Evolutionary conservation across 35 echinoderm and acorn worm genomes (phyloP), one percentile per base, ranked within the genome.

Genomic region (Eucidaris tribuloides): DNA sequence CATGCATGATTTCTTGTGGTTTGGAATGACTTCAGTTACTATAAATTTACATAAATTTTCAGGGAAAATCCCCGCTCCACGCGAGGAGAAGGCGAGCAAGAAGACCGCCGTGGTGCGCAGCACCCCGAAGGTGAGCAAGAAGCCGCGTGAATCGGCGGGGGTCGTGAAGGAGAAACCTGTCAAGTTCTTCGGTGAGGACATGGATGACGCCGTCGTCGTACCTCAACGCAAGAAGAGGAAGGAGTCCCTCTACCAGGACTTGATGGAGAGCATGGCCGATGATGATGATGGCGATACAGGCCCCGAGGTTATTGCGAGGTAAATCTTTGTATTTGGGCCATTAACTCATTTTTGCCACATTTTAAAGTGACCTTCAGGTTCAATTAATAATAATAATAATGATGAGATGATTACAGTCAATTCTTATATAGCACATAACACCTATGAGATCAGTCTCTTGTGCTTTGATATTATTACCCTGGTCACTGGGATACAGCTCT

Each of bases 11-110:
- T n/a, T n/a, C n/a, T n/a, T n/a, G n/a, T n/a, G n/a, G n/a, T n/a
- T n/a, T n/a, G n/a, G n/a, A n/a, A n/a, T n/a, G 96, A 99, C 49
- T 52, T 90, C 13, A 99, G 93, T 84, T 99, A 91, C 76, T 90
- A 93, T 57, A 99, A 93, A 46, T 99, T 90, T 60, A 99, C 96
- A 1, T 90, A 91, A 14, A 25, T 42, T 74, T 74, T 2, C 37
- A 74, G 68, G 68, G 24, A 92, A 92, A 63, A 83, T 92, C 59
- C 61, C 84, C 0, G 77, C 90, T 35, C 90, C 90, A 42, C 71
- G 42, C 25, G 90, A 92, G 41, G 90, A 92, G 3, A 65, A 56
- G 1, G 76, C 77, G 32, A 20, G 56, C 24, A 85, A 66, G 44
- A 86, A 91, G 60, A 70, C 46, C 18, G 84, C 78, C 19, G 80